Evolutionary conservation across 2,888 invertebrate genomes (phyloP), one percentile per base, ranked within the genome.

Genomic region (Drosophila conformis): DNA sequence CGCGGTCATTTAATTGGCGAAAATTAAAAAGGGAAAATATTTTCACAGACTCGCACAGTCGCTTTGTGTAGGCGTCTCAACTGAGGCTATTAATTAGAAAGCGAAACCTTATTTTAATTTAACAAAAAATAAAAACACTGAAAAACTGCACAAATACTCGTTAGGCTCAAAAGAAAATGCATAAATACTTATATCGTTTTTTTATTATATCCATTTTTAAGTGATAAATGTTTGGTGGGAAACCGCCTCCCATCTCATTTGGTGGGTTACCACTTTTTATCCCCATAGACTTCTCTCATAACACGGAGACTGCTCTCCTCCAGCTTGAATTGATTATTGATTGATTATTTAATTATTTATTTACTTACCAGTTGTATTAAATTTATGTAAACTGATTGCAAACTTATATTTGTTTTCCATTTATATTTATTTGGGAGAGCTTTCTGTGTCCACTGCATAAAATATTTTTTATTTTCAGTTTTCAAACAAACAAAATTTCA

Each of bases 11-110:
- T 87, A 87, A 87, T 87, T 87, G 87, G 87, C 87, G 82, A 87
- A 87, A 89, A 90, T 90, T 88, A 80, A 90, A 87, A 90, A 89
- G 87, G 87, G 90, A 87, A 87, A 87, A 89, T 69, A 78, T 66
- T 67, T 82, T 76, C 57, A 76, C 52, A 75, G 67, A 71, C 58
- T 64, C 61, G 31, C 15, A 58, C 38, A 59, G 40, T 42, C 73
- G 60, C 63, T 86, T 81, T 81, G 83, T 86, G 88, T 79, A 76
- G 90, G 90, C 77, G 86, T 80, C 77, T 42, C 75, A 60, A 57
- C 85, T 68, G 61, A 59, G 66, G 79, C 87, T 83, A 88, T 88
- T 88, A 90, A 87, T 90, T 90, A 86, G 90, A 90, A 87, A 87
- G 89, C 81, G 90, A 90, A 81, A 79, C 86, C 79, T 65, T 77